Evolutionary conservation across 2,797 vertebrate species (phyloP).

Genomic region (Dromococcyx pavoninus): DNA sequence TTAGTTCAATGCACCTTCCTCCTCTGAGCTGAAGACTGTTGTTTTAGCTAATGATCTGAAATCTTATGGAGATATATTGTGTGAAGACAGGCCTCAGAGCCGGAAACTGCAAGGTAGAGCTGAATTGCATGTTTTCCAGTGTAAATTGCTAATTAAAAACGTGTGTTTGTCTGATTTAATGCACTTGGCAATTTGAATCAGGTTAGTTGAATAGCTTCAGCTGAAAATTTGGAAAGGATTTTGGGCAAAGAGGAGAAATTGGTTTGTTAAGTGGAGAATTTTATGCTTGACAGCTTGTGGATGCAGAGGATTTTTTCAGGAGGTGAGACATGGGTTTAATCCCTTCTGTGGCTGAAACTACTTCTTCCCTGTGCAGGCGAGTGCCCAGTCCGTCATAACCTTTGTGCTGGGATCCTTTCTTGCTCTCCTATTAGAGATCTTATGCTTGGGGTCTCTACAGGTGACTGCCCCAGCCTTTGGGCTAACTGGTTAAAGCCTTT

Average conservation of each 20-base stretch:
- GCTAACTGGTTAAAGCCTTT: not conserved
- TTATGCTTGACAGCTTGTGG: not conserved
- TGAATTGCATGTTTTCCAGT: not conserved
- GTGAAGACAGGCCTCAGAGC: not conserved
- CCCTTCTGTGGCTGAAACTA: not conserved
- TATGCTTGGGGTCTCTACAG: not conserved
- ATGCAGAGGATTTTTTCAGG: not conserved
- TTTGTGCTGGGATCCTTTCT: not conserved
- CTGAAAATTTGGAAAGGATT: not conserved
- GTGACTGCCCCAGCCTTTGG: not conserved
- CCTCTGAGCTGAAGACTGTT: not conserved
- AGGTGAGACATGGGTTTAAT: not conserved
- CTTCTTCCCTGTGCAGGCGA: fast-evolving
- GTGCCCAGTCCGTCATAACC: fast-evolving
- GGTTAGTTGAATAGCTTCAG: not conserved
- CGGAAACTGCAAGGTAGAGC: not conserved
- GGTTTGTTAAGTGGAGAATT: not conserved
- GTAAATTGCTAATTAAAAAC: not conserved
- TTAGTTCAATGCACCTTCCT: not conserved
- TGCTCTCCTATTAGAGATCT: not conserved
- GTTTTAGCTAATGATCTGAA: not conserved
- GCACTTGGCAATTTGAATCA: not conserved
- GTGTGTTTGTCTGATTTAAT: not conserved
- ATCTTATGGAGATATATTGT: not conserved
- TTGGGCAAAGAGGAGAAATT: not conserved